Conservation (phyloP, 2,888 invertebrate genomes). For the Ectemnius lituratus region DNA sequence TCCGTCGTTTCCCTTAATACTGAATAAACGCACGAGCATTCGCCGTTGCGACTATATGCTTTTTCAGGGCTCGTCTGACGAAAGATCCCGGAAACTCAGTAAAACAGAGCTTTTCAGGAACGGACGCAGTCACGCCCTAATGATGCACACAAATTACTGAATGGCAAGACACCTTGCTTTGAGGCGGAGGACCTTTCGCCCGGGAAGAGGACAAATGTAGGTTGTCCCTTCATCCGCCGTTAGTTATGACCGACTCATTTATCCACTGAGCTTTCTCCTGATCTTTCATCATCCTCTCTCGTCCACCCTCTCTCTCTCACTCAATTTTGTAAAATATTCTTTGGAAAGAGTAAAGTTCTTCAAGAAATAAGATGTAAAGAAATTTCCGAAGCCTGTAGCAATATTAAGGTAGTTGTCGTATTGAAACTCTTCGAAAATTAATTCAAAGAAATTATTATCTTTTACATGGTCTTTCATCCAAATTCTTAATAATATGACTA, state of each 20-base stretch:
- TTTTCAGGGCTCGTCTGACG: constrained; percentile 17
- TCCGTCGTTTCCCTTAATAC: constrained; percentile 8
- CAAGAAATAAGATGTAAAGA: no score
- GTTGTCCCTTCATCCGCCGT: constrained; percentile 49
- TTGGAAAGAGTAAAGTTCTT: no score
- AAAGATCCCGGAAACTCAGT: constrained; percentile 48
- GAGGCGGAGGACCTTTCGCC: constrained; percentile 36
- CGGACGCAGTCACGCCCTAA: constrained; percentile 56
- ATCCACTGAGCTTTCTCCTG: constrained; percentile 1
- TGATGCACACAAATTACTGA: constrained; percentile 60
- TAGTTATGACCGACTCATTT: constrained; percentile 35
- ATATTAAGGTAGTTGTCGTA: no score
- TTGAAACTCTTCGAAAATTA: no score
- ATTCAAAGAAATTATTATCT: no score
- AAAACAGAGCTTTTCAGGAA: constrained; percentile 57
- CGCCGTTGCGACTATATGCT: constrained; percentile 22
- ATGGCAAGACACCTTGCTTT: constrained; percentile 51
- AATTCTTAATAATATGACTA: no score
- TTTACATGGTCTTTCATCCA: no score
- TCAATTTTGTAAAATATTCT: no score
- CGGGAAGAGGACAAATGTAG: constrained; percentile 52
- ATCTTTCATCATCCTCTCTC: no score
- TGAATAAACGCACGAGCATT: constrained; percentile 27
- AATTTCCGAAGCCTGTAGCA: no score
- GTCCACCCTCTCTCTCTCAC: no score